Percentiles rank a stretch among this genome's conserved stretches.
These are phyloP conservation scores for Agrochola lychnidis DNA, from an alignment of 2,888 invertebrate species.

Conservation along the genomic window DNA sequence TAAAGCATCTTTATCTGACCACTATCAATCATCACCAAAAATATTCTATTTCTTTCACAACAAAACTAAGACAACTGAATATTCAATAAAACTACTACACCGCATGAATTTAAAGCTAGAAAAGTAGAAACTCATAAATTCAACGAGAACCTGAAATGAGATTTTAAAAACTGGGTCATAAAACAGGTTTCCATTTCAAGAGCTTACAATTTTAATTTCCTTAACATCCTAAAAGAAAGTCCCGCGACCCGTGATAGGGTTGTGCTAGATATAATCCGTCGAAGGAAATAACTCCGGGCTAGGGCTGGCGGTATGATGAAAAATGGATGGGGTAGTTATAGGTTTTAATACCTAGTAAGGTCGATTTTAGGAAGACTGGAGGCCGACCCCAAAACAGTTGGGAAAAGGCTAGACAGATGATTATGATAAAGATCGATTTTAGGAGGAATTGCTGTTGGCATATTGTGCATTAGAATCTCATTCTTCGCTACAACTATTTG, in stretches of 20 bases:
- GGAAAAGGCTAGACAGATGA: neutral
- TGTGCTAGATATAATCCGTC: slow-evolving; percentile 41
- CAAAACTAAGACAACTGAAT: neutral
- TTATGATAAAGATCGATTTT: neutral
- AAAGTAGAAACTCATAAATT: slow-evolving; percentile 28
- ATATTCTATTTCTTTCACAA: neutral
- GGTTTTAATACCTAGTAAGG: neutral
- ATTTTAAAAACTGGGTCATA: slow-evolving; percentile 28
- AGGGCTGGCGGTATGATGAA: slow-evolving; percentile 11
- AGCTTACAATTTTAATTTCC: slow-evolving; percentile 60
- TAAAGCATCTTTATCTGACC: neutral
- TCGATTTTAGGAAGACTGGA: neutral
- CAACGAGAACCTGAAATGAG: slow-evolving; percentile 16
- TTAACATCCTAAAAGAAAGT: slow-evolving; percentile 48
- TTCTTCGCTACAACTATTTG: neutral
- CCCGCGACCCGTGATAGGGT: slow-evolving; percentile 32
- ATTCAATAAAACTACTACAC: slow-evolving; percentile 14
- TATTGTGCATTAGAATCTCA: neutral
- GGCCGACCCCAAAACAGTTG: neutral
- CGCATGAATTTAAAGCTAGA: slow-evolving; percentile 10
- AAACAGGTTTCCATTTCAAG: slow-evolving; percentile 44
- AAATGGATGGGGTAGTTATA: neutral
- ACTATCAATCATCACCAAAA: neutral
- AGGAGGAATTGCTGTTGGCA: neutral
- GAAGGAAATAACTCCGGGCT: slow-evolving; percentile 39